Conservation (phyloP, 2,888 invertebrate genomes). For the Saturnia japonica region DNA sequence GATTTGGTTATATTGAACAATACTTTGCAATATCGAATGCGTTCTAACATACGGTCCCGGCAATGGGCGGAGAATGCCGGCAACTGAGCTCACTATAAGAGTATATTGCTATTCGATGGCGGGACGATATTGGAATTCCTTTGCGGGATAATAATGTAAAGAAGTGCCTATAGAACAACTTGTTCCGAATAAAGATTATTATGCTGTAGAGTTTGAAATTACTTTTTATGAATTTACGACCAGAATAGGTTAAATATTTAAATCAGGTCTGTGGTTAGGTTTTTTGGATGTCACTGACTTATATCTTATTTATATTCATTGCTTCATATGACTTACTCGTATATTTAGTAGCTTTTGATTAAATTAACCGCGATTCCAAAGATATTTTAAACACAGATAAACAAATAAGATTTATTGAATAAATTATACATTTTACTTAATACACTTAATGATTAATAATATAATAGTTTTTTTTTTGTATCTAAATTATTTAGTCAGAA, state of each 20-base stretch:
- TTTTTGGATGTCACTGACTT: neutral
- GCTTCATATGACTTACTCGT: no score
- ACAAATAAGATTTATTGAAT: neutral
- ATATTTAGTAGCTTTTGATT: neutral
- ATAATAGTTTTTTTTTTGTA: neutral
- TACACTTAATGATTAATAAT: neutral
- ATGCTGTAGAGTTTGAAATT: neutral
- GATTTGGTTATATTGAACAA: slow-evolving; percentile 55
- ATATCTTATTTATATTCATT: no score
- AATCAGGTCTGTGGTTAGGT: neutral
- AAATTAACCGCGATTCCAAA: neutral
- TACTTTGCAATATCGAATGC: slow-evolving; percentile 70
- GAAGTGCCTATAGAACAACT: slow-evolving; percentile 37
- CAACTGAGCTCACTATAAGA: slow-evolving; percentile 54
- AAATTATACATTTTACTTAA: neutral
- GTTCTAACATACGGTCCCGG: slow-evolving; percentile 52
- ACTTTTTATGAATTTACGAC: neutral
- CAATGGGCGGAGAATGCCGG: slow-evolving; percentile 66
- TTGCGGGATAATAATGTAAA: slow-evolving; percentile 53
- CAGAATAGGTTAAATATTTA: neutral
- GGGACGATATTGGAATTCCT: slow-evolving; percentile 71
- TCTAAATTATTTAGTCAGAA: slow-evolving; percentile 54
- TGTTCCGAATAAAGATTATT: slow-evolving; percentile 27
- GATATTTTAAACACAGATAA: neutral
- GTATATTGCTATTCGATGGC: slow-evolving; percentile 65